Base-by-base conservation (phyloP, 2,797 vertebrate genomes). In the Hippocampus kuda region DNA sequence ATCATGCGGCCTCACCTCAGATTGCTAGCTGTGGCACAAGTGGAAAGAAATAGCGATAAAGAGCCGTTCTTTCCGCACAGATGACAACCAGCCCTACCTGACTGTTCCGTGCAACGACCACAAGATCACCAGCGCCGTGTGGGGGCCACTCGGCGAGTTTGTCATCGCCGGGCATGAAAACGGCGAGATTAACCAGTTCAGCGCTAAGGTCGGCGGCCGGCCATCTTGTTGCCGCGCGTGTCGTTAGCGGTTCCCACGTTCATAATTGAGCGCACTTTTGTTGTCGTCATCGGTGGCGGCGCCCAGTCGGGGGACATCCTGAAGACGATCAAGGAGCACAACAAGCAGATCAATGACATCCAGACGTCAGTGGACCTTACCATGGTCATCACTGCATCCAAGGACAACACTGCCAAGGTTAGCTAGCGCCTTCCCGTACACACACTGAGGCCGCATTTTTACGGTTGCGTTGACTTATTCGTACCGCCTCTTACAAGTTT, bases 71-170 rank as follows among this genome's bases (percentile, higher is more conserved):
- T 57, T 57, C 15, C 69, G 62, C 48, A 57, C 87, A 99, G 97
- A 94, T 66, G 94, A 91, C 86, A 97, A 97, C 57, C 94, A 96
- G 82, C 95, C 97, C 0, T 98, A 98, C 85, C 84, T 92, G 86
- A 93, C 94, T 2, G 81, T 98, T 20, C 93, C 94, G 8, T 97
- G 94, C 88, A 95, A 78, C 0, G 96, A 99, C 0, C 92, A 93
- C 24, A 99, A 99, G 87, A 94, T 99, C 83, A 99, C 97, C 34
- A 98, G 97, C 27, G 96, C 96, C 0, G 94, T 98, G 56, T 99
- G 97, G 96, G 97, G 97, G 0, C 95, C 97, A 0, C 89, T 99
- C 44, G 96, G 97, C 5, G 95, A 99, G 75, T 97, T 92, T 76
- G 94, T 99, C 83, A 96, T 95, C 0, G 95, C 94, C 0, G 96